A percentile compares a stretch with the other conserved stretches of the same genome.
Evolutionary conservation across 2,113 vertebrate genomes (phyloP).

Genomic region (Trematomus loennbergii): DNA sequence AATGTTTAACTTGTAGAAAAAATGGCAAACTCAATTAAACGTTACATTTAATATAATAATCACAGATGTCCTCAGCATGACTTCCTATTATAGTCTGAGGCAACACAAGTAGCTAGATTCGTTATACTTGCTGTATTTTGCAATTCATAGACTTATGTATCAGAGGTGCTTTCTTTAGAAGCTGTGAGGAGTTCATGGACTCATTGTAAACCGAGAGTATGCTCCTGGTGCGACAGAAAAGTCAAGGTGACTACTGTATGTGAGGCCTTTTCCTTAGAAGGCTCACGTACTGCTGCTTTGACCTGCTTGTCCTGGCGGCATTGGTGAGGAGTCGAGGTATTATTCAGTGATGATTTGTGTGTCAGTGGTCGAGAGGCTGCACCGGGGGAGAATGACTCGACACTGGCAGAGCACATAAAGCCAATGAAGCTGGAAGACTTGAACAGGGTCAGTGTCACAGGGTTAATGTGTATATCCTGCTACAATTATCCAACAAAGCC

Average conservation of each 20-base stretch:
- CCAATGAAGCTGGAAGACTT: not conserved
- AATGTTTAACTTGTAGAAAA: slow-evolving; percentile 3
- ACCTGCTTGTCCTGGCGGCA: slow-evolving; percentile 26
- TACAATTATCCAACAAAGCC: not conserved
- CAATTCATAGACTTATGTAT: slow-evolving; percentile 38
- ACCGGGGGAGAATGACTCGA: slow-evolving; percentile 19
- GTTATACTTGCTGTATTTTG: slow-evolving; percentile 10
- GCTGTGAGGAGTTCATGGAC: slow-evolving; percentile 44
- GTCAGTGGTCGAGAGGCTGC: slow-evolving; percentile 26
- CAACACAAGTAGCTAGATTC: not conserved
- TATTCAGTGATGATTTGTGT: slow-evolving; percentile 39
- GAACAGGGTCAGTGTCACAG: slow-evolving; percentile 3
- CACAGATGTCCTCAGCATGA: not conserved
- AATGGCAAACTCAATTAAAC: not conserved
- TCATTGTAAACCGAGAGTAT: slow-evolving; percentile 52
- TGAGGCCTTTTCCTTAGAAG: slow-evolving; percentile 11
- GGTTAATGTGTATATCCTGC: not conserved
- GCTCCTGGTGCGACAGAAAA: slow-evolving; percentile 18
- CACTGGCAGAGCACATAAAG: slow-evolving; percentile 11
- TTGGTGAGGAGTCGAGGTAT: slow-evolving; percentile 41
- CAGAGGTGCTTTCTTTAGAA: slow-evolving; percentile 41
- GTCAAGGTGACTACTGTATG: slow-evolving; percentile 12
- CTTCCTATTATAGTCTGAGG: not conserved
- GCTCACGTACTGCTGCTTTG: slow-evolving; percentile 17
- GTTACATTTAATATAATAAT: not conserved